phyloP scores from a whole-genome alignment of 2,797 vertebrate species.

The Balearica regulorum region DNA sequence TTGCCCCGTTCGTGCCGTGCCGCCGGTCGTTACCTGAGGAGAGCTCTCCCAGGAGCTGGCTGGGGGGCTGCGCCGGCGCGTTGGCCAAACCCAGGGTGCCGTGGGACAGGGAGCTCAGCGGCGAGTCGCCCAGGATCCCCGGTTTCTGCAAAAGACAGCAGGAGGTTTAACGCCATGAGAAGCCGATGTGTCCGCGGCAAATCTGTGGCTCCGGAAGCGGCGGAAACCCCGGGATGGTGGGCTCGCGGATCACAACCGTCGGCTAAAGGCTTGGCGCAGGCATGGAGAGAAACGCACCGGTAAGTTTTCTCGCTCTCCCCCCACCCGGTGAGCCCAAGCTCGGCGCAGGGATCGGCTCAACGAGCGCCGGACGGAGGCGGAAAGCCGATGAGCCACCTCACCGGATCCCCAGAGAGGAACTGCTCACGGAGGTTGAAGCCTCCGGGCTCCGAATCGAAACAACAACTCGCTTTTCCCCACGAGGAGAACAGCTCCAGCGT shows the following conservation, averaged over 20 bases:
- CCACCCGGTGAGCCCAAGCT: no score
- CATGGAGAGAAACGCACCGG: not conserved
- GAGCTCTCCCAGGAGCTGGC: slow-evolving; percentile 83
- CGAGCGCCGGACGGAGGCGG: not conserved
- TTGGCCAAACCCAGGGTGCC: slow-evolving; percentile 60
- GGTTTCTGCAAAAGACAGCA: slow-evolving; percentile 68
- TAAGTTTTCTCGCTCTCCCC: no score
- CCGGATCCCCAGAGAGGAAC: not conserved
- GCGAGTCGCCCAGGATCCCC: slow-evolving; percentile 87
- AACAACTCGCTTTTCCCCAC: no score
- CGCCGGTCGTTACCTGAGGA: slow-evolving; percentile 75
- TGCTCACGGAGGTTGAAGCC: not conserved
- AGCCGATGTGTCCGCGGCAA: no score
- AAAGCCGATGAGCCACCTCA: no score
- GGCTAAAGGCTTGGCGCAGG: not conserved
- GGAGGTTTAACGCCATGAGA: not conserved
- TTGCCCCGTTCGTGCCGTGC: no score
- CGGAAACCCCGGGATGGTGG: not conserved
- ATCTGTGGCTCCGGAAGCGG: not conserved
- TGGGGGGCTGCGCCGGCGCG: slow-evolving; percentile 70
- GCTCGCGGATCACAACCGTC: not conserved
- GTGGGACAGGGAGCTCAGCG: slow-evolving; percentile 73
- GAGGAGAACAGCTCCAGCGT: not conserved
- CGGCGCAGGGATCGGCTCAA: not conserved
- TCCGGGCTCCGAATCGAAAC: not conserved